Base-by-base conservation (phyloP, 2,797 vertebrate species). In the Gallinago solitaria region DNA sequence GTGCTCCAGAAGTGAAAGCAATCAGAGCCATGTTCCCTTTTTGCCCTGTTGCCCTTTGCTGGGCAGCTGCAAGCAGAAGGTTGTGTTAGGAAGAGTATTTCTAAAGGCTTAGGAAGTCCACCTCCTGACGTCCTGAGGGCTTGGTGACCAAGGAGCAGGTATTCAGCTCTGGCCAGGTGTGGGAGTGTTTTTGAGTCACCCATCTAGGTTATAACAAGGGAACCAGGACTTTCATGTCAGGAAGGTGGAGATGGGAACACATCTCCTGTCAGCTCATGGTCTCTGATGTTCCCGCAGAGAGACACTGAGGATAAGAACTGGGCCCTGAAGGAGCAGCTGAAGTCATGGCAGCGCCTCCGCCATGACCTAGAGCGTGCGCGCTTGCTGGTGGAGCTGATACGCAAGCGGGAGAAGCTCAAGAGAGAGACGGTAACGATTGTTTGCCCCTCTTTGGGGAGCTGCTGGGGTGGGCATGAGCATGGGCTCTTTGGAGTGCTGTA, bases 361-460 rank as follows among this genome's bases (percentile, higher is more conserved):
- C 99, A 99, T 32, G 99, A 99, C 98, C 98, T 99, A 65, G 99
- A 99, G 97, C 98, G 99, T 75, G 99, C 99, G 19, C 98, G 99
- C 95, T 98, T 99, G 53, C 98, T 99, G 97, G 99, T 99, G 96
- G 99, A 99, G 97, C 98, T 99, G 97, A 99, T 99, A 88, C 99
- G 99, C 94, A 99, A 99, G 98, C 98, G 99, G 92, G 99, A 99
- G 95, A 99, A 99, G 93, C 98, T 99, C 97, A 99, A 99, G 97
- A 98, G 99, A 97, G 99, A 99, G 98, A 99, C 99, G 97, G 99
- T 99, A 97, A 99, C 97, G 0, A 81, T 8, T 60, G 61, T 84
- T 83, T 60, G 83, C 73, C 65, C 51, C 92, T 95, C 68, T 71
- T 35, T 50, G 90, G 96, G 93, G 93, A 65, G 71, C 81, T 15